A percentile compares a stretch with the other conserved stretches of the same genome.
Evolutionary conservation across 2,888 invertebrate species (phyloP).

Genomic region (Clistopyga incitator): DNA sequence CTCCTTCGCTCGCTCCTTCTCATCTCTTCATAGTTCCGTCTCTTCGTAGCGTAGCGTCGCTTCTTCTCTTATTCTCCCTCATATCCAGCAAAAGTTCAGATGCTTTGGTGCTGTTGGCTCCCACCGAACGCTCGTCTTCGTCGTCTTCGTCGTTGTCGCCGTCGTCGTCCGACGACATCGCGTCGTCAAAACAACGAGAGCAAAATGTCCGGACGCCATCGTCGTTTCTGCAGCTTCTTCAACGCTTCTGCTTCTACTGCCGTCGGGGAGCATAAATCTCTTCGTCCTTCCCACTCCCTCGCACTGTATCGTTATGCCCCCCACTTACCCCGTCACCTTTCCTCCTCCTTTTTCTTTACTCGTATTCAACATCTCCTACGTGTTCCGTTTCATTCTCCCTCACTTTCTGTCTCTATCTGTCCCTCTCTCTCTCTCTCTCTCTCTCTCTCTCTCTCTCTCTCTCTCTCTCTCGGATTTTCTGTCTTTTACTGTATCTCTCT

Average conservation of each 20-base stretch:
- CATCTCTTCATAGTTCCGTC: slow-evolving; percentile 47
- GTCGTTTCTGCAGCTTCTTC: slow-evolving; percentile 61
- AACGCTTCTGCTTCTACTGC: slow-evolving; percentile 55
- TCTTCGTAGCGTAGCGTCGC: slow-evolving; percentile 3
- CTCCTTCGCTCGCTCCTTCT: slow-evolving; percentile 56
- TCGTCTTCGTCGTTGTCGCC: slow-evolving; percentile 62
- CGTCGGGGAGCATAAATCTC: slow-evolving; percentile 79
- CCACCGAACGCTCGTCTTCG: slow-evolving; percentile 37
- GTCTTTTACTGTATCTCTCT: not conserved
- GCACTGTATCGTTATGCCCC: slow-evolving; percentile 48
- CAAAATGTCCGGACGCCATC: slow-evolving; percentile 79
- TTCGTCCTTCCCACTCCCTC: slow-evolving; percentile 69
- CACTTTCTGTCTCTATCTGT: slow-evolving; percentile 31
- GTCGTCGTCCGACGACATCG: slow-evolving; percentile 66
- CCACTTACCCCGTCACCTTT: slow-evolving; percentile 46
- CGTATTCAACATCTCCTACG: slow-evolving; percentile 27
- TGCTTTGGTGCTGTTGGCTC: slow-evolving; percentile 36
- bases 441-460: not conserved
- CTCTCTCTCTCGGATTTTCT: not conserved
- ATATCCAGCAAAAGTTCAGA: slow-evolving; percentile 36
- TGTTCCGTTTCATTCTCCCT: slow-evolving; percentile 13
- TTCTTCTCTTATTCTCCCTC: slow-evolving; percentile 55
- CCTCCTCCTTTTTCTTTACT: not conserved
- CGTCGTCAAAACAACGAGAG: slow-evolving; percentile 73
- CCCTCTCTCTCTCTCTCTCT: not conserved